These are phyloP conservation scores for Schizopygopsis pylzovi DNA, from an alignment of 2,797 vertebrate genomes.

Conservation along the genomic window DNA sequence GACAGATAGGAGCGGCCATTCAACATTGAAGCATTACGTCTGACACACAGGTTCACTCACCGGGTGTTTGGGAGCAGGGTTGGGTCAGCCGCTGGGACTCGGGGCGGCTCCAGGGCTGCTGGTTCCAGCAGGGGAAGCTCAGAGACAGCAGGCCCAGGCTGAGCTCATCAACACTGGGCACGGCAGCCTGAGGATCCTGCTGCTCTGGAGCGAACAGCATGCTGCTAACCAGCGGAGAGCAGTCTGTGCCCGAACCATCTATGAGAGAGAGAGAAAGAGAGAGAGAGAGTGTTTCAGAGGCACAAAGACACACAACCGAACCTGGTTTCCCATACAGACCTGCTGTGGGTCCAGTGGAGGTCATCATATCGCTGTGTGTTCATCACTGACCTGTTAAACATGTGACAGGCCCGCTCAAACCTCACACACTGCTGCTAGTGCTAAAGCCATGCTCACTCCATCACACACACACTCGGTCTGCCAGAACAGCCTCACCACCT, in stretches of 20 bases:
- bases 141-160: slow-evolving; percentile 97
- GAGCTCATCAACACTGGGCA: slow-evolving; percentile 88
- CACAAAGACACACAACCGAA: slow-evolving; percentile 33
- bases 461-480: slow-evolving; percentile 61
- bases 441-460: slow-evolving; percentile 71
- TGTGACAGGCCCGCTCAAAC: slow-evolving; percentile 96
- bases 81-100: slow-evolving; percentile 85
- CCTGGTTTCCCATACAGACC: slow-evolving; percentile 48
- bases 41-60: slow-evolving; percentile 79
- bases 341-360: slow-evolving; percentile 69
- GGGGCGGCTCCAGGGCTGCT: slow-evolving; percentile 93
- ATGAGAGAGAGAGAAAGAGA: slow-evolving; percentile 44
- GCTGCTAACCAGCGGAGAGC: slow-evolving; percentile 86
- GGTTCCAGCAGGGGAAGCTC: slow-evolving; percentile 92
- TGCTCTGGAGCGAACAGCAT: slow-evolving; percentile 93
- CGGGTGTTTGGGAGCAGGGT: slow-evolving; percentile 66
- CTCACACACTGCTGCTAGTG: slow-evolving; percentile 90
- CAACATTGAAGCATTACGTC: background rate
- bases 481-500: slow-evolving; percentile 62
- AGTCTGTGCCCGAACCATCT: slow-evolving; percentile 88
- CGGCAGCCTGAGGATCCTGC: slow-evolving; percentile 87
- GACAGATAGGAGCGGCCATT: background rate
- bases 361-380: slow-evolving; percentile 89
- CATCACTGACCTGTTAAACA: slow-evolving; percentile 96
- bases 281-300: slow-evolving; percentile 46